Conservation (phyloP, 2,797 vertebrate species). For the Gambusia yucatana region DNA sequence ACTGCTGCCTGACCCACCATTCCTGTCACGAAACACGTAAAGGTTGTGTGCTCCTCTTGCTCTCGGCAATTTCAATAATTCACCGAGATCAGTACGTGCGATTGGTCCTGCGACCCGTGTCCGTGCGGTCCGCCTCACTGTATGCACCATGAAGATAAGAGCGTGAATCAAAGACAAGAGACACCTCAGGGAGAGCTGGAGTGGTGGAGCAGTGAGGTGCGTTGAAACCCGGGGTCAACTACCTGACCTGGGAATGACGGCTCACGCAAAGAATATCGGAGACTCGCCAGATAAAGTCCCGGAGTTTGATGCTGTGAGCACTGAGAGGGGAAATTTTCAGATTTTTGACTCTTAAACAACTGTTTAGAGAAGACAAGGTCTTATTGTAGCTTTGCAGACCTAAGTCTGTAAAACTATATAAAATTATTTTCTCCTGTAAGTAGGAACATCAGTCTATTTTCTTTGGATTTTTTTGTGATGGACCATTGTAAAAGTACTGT, state of each 20-base stretch:
- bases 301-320: conserved; percentile 46
- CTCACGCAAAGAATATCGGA: conserved; percentile 50
- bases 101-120: conserved; percentile 68
- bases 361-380: conserved; percentile 42
- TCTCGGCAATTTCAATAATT: conserved; percentile 78
- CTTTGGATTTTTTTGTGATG: not conserved
- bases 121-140: conserved; percentile 59
- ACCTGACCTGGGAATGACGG: conserved; percentile 59
- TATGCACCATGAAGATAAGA: conserved; percentile 73
- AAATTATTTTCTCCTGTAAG: not conserved
- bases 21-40: conserved; percentile 50
- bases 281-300: conserved; percentile 55
- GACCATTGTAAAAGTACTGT: not conserved
- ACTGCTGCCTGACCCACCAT: conserved; percentile 40
- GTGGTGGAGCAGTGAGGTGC: conserved; percentile 42
- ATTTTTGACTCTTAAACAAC: conserved; percentile 30
- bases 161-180: conserved; percentile 61
- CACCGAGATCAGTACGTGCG: conserved; percentile 68
- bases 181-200: conserved; percentile 60
- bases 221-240: conserved; percentile 60
- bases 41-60: conserved; percentile 57
- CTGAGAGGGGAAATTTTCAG: conserved; percentile 41
- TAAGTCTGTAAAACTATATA: conserved; percentile 4
- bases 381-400: conserved; percentile 16
- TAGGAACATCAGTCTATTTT: not conserved